Evolutionary conservation across 2,888 invertebrate species (phyloP), one percentile per base, ranked within the genome.

Genomic region (Hoplodrina blanda): DNA sequence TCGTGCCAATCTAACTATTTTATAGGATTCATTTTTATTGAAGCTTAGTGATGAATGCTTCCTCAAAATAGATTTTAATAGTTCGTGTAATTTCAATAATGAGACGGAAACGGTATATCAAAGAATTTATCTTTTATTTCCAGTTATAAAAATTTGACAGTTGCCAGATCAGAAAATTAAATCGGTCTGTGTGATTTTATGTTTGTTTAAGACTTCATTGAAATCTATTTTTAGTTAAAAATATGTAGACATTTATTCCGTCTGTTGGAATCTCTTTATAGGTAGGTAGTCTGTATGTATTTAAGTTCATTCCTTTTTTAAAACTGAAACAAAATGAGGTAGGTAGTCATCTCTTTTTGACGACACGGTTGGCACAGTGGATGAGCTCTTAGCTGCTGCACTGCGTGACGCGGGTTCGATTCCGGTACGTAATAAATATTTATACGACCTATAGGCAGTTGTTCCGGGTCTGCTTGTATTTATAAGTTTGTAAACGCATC

Each of bases 1-100:
- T 88, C 89, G 91, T 93, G 94, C 92, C 93, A 92, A 92, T 94
- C 87, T 85, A 85, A 82, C 85, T 85, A 89, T 92, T 92, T 89
- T 88, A 85, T 90, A 86, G 84, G 86, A 87, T 88, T 89, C 66
- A 82, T 83, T 87, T 87, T 88, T 88, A 86, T 87, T 85, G 81
- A 85, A 80, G 80, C 80, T 69, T 75, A 68, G 55, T 86, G 86
- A 84, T 86, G 69, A 85, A 88, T 82, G 82, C 83, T 87, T 85
- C 72, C 83, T 81, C 13, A 79, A 82, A 78, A 77, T 76, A 72
- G 72, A 67, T 79, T 73, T 76, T 70, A 69, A 78, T 77, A 73
- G 76, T 78, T 73, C 76, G 66, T 54, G 62, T 72, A 75, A 78
- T 78, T 62, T 72, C 54, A 67, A 69, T 72, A 71, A 65, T 85